These are phyloP conservation scores for Thaumatotibia leucotreta DNA, from an alignment of 1,140 invertebrate genomes.

Conservation along the genomic window DNA sequence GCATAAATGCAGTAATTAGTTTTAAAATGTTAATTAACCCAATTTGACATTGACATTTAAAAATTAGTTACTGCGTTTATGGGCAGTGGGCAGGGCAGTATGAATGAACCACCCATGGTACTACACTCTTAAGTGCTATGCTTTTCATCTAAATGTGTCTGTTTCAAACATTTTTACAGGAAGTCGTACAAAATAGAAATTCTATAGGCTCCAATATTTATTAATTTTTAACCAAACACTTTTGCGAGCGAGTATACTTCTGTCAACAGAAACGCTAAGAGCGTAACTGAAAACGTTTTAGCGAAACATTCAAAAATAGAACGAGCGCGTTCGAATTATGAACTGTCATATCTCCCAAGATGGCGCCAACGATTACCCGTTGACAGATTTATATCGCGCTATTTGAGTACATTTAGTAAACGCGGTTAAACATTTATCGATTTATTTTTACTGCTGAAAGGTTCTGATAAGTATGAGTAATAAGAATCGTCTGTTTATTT, in stretches of 20 bases:
- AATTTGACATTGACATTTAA: too few species aligned
- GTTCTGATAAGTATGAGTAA: neutral
- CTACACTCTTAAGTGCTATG: too few species aligned
- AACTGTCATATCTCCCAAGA: slow-evolving; percentile 47
- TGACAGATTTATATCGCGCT: slow-evolving; percentile 59
- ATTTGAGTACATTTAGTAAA: slow-evolving; percentile 71
- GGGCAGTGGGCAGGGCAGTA: too few species aligned
- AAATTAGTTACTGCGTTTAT: too few species aligned
- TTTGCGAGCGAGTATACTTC: slow-evolving; percentile 18
- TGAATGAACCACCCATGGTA: too few species aligned
- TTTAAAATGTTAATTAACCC: too few species aligned
- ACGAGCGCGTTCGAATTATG: slow-evolving; percentile 51
- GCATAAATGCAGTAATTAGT: too few species aligned
- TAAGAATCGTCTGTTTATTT: neutral
- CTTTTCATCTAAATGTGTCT: too few species aligned
- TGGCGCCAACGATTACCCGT: slow-evolving; percentile 50
- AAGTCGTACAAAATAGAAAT: too few species aligned
- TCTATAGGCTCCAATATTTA: neutral
- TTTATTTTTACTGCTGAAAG: neutral
- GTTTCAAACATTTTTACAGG: too few species aligned
- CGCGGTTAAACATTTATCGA: slow-evolving; percentile 67
- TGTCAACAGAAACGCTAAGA: neutral
- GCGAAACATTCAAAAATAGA: slow-evolving; percentile 50
- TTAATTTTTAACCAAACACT: slow-evolving; percentile 19
- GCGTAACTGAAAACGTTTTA: slow-evolving; percentile 47